Evolutionary conservation across 1,140 invertebrate genomes (phyloP).

Genomic region (Acromyrmex heyeri): DNA sequence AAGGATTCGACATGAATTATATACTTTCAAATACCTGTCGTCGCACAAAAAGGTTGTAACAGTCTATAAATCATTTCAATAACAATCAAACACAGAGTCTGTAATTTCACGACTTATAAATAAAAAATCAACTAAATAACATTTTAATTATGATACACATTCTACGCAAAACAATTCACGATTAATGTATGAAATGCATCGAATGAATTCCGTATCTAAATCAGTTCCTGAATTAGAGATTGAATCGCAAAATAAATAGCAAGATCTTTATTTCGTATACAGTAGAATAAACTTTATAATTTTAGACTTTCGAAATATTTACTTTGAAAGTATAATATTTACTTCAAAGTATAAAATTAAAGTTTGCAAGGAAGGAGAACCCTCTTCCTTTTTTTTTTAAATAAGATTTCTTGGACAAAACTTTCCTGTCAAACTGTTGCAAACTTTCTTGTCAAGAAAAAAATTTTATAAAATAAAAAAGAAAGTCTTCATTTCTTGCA

Average conservation of each 20-base stretch:
- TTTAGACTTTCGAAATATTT: neutral
- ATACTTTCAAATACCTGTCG: conserved; percentile 23
- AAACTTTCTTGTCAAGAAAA: no score
- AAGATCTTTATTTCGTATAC: neutral
- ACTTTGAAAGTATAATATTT: neutral
- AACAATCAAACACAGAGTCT: neutral
- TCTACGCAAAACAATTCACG: neutral
- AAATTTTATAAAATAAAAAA: neutral
- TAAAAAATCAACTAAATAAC: neutral
- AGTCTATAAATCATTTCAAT: neutral
- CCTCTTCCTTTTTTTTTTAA: neutral
- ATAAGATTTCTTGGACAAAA: neutral
- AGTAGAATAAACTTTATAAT: neutral
- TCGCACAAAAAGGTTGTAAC: conserved; percentile 16
- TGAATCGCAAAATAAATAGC: conserved; percentile 1
- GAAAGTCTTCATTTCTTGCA: no score
- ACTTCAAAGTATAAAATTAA: neutral
- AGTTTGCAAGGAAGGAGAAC: neutral
- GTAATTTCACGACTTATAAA: neutral
- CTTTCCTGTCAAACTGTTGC: neutral
- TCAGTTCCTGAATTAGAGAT: neutral
- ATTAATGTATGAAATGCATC: neutral
- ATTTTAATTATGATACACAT: neutral
- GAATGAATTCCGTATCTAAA: conserved; percentile 7
- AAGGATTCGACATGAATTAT: conserved; percentile 9